These are phyloP conservation scores for Xiphorhynchus erythropygius DNA, from an alignment of 2,797 vertebrate species.

Conservation along the genomic window DNA sequence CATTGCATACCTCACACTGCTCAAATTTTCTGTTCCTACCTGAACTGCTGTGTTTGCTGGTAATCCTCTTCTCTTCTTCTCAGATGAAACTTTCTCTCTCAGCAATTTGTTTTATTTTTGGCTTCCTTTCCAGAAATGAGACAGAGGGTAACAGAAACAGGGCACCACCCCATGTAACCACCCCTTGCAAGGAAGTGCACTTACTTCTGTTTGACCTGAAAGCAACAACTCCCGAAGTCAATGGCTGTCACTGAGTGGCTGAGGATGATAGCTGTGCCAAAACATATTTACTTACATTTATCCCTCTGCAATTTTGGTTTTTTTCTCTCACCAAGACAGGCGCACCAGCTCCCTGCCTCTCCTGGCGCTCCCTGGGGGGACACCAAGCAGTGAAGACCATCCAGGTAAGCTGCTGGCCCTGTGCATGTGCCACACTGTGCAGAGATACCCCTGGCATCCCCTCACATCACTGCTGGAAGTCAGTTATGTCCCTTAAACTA, in stretches of 20 bases:
- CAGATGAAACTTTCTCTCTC: background rate
- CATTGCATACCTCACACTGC: background rate
- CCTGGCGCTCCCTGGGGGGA: background rate
- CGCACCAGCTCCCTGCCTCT: slow-evolving; percentile 41
- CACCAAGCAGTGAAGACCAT: background rate
- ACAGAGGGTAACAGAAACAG: background rate
- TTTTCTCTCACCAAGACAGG: slow-evolving; percentile 40
- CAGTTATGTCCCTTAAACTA: background rate
- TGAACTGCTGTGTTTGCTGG: background rate
- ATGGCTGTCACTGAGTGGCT: background rate
- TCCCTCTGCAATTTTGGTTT: background rate
- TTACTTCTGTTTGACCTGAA: background rate
- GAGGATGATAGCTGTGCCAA: background rate
- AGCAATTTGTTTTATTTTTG: background rate
- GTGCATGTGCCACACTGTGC: accelerated
- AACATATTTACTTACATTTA: background rate
- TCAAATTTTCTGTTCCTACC: background rate
- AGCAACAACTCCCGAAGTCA: background rate
- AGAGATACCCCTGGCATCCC: background rate
- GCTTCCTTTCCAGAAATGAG: background rate
- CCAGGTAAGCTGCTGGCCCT: background rate
- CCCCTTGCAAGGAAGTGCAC: background rate
- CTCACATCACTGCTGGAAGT: background rate
- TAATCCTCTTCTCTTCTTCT: background rate
- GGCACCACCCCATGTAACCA: accelerated